Conservation (phyloP, 2,888 invertebrate species). For the Athalia circularis region DNA sequence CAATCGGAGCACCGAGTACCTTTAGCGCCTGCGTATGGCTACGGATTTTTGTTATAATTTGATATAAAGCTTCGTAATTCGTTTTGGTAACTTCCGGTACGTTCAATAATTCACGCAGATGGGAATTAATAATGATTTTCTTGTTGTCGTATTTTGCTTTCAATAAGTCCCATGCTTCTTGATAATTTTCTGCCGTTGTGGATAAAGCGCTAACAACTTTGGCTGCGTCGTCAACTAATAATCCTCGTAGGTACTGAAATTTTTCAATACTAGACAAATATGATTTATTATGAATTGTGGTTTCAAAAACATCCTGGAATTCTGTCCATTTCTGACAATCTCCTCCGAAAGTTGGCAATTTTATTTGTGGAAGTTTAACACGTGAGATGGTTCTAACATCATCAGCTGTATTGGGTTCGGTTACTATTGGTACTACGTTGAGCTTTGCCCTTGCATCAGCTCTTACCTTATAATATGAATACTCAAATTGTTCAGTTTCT, state of each 20-base stretch:
- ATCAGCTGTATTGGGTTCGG: background rate
- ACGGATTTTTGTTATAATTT: slow-evolving; percentile 51
- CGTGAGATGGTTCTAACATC: background rate
- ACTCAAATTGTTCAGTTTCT: slow-evolving; percentile 11
- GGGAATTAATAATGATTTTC: slow-evolving; percentile 52
- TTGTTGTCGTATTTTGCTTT: slow-evolving; percentile 53
- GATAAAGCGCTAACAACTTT: slow-evolving; percentile 52
- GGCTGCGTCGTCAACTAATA: slow-evolving; percentile 48
- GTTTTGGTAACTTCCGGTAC: slow-evolving; percentile 36
- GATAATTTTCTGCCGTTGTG: slow-evolving; percentile 53
- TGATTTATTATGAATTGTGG: slow-evolving; percentile 54
- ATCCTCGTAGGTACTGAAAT: slow-evolving; percentile 53
- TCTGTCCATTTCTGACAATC: slow-evolving; percentile 51
- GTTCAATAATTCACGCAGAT: slow-evolving; percentile 51
- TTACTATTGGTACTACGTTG: background rate
- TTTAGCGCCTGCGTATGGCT: slow-evolving; percentile 52
- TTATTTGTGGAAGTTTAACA: slow-evolving; percentile 50
- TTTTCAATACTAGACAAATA: slow-evolving; percentile 52
- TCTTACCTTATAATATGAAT: slow-evolving; percentile 5
- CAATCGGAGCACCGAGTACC: slow-evolving; percentile 55
- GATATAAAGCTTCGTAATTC: slow-evolving; percentile 49
- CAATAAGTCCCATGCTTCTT: slow-evolving; percentile 52
- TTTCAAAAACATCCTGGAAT: slow-evolving; percentile 52
- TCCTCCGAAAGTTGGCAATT: slow-evolving; percentile 54
- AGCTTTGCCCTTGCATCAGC: slow-evolving; percentile 12